These are phyloP conservation scores for Serinus canaria DNA, from an alignment of 2,113 vertebrate genomes.

Conservation along the genomic window DNA sequence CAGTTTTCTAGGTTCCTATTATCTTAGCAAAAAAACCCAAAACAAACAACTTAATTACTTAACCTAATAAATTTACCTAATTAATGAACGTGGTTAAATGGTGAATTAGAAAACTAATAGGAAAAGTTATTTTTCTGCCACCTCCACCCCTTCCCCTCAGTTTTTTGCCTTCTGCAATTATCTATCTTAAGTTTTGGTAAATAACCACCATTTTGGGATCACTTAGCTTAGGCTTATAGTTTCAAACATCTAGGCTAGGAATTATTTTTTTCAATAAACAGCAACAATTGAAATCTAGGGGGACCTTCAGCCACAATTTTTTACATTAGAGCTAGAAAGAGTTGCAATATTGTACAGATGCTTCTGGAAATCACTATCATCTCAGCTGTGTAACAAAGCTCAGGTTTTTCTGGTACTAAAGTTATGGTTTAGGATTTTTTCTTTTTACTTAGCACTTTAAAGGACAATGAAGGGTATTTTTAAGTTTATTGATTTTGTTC, in stretches of 20 bases:
- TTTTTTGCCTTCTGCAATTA: not conserved
- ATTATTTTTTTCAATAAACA: not conserved
- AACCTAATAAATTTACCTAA: not conserved
- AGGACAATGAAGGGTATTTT: not conserved
- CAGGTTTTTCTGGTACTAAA: not conserved
- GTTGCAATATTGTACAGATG: not conserved
- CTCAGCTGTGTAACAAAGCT: not conserved
- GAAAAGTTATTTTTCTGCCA: not conserved
- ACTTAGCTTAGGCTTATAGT: not conserved
- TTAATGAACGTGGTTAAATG: not conserved
- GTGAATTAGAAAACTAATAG: not conserved
- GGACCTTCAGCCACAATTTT: not conserved
- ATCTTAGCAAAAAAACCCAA: not conserved
- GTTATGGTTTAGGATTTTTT: not conserved
- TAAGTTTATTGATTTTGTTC: constrained; percentile 13
- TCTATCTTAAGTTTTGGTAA: not conserved
- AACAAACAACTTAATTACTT: not conserved
- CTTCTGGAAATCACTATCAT: not conserved
- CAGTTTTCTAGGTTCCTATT: not conserved
- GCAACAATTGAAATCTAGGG: not conserved
- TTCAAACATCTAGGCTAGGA: not conserved
- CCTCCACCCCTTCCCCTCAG: fast-evolving
- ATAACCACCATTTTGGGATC: not conserved
- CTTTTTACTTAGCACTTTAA: not conserved
- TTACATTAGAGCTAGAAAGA: not conserved